Percentiles rank a stretch among this genome's conserved stretches.
phyloP scores from a whole-genome alignment of 2,888 invertebrate genomes.

The Orthonevra nobilis region DNA sequence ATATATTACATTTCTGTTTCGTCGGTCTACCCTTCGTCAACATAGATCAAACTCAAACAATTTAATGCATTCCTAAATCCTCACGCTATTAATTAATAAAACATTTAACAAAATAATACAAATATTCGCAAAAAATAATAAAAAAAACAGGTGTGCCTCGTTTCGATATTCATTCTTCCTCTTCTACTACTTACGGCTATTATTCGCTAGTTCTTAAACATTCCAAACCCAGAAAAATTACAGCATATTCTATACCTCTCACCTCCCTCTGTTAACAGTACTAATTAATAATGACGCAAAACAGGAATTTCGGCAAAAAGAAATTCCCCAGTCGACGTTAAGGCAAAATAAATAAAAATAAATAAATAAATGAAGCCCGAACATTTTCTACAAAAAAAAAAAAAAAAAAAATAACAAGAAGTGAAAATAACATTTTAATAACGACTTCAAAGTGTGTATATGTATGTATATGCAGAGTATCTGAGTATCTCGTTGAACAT shows the following conservation, averaged over 20 bases:
- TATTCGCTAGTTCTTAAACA: constrained; percentile 40
- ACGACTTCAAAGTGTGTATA: constrained; percentile 43
- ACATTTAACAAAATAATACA: constrained; percentile 48
- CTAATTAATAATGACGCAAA: constrained; percentile 67
- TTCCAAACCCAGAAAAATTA: constrained; percentile 50
- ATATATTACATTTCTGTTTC: constrained; percentile 16
- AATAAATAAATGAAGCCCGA: constrained; percentile 12
- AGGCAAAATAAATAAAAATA: constrained; percentile 19
- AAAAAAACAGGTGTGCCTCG: constrained; percentile 57
- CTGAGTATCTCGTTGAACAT: constrained; percentile 55
- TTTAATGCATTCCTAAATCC: constrained; percentile 48
- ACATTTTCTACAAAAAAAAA: constrained; percentile 41
- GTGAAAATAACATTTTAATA: constrained; percentile 35
- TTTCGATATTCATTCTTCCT: constrained; percentile 21
- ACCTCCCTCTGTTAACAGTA: too few relatives aligned
- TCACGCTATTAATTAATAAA: constrained; percentile 58
- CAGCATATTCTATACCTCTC: constrained; percentile 50
- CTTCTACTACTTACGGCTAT: constrained; percentile 10
- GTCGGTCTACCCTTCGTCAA: too few relatives aligned
- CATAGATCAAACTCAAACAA: too few relatives aligned
- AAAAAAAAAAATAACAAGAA: constrained; percentile 25
- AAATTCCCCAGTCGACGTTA: constrained; percentile 32
- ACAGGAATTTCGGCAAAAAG: constrained; percentile 54
- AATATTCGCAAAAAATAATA: too few relatives aligned
- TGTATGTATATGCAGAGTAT: not conserved